Conservation (phyloP, 1,140 invertebrate species). For the Drosophila rhopaloa region DNA sequence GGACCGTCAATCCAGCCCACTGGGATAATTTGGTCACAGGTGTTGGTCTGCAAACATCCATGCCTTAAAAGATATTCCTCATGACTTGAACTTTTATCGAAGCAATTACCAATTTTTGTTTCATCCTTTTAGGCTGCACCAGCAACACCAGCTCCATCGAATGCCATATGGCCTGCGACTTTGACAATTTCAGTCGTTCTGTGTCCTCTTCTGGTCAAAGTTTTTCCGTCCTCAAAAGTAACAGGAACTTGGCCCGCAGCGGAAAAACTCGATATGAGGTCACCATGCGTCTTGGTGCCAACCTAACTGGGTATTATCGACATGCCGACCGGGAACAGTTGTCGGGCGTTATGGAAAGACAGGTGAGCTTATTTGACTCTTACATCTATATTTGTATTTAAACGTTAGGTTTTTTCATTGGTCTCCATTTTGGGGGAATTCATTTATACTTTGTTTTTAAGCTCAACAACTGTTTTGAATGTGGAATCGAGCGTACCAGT, state of each 20-base stretch:
- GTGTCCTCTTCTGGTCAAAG: slow-evolving; percentile 18
- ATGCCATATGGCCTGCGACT: slow-evolving; percentile 66
- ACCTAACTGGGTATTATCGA: slow-evolving; percentile 79
- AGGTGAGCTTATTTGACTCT: slow-evolving; percentile 58
- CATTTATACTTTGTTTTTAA: not conserved
- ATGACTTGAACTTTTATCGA: slow-evolving; percentile 14
- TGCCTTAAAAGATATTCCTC: slow-evolving; percentile 3
- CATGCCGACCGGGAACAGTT: slow-evolving; percentile 72
- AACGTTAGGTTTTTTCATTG: not conserved
- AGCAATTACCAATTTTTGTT: slow-evolving; percentile 18
- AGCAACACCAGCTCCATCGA: slow-evolving; percentile 60
- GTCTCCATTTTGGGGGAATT: not conserved
- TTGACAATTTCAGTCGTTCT: slow-evolving; percentile 39
- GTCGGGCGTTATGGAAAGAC: slow-evolving; percentile 73
- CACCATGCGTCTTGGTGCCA: slow-evolving; percentile 80
- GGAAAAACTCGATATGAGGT: slow-evolving; percentile 82
- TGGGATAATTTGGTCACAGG: not conserved
- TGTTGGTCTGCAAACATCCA: not conserved
- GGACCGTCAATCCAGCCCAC: not conserved
- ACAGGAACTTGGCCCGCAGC: slow-evolving; percentile 62
- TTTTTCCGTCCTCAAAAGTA: slow-evolving; percentile 44
- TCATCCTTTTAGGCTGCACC: slow-evolving; percentile 63
- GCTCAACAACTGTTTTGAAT: too few species aligned
- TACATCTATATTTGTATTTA: not conserved
- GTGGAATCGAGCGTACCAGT: too few species aligned